Evolutionary conservation across 37 sponge, comb jelly and placozoan species (phyloP).

Genomic region (Cliona cf. orientalis): DNA sequence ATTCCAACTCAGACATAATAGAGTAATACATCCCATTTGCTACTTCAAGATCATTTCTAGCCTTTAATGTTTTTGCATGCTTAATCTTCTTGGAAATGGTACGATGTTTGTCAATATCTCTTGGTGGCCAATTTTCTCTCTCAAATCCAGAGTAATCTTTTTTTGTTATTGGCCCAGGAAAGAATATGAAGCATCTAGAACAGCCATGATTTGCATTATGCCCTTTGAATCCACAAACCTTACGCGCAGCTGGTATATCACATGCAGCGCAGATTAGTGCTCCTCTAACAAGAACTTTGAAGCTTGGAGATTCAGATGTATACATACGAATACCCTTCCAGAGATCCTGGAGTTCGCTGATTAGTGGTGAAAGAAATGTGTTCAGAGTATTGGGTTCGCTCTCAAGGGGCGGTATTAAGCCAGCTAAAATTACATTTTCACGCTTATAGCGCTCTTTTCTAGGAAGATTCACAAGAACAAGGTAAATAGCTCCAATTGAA

Average conservation of each 20-base stretch:
- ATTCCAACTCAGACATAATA: background rate
- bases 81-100: background rate
- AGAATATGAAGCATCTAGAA: constrained; percentile 14
- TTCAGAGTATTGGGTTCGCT: background rate
- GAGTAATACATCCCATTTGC: constrained; percentile 13
- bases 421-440: constrained; percentile 13
- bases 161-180: constrained; percentile 3
- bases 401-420: constrained; percentile 5
- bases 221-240: constrained; percentile 8
- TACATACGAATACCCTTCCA: background rate
- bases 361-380: background rate
- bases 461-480: constrained; percentile 11
- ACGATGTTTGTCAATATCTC: background rate
- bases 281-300: background rate
- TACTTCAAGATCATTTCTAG: background rate
- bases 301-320: background rate
- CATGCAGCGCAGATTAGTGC: constrained; percentile 6
- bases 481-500: constrained; percentile 19
- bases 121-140: constrained; percentile 9
- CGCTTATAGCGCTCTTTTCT: background rate
- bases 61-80: background rate
- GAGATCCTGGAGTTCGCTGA: background rate
- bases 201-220: constrained; percentile 18
- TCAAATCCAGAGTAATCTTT: constrained; percentile 28
- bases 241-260: constrained; percentile 15